Evolutionary conservation across 2,797 vertebrate species (phyloP).

Genomic region (Peromyscus melanophrys): DNA sequence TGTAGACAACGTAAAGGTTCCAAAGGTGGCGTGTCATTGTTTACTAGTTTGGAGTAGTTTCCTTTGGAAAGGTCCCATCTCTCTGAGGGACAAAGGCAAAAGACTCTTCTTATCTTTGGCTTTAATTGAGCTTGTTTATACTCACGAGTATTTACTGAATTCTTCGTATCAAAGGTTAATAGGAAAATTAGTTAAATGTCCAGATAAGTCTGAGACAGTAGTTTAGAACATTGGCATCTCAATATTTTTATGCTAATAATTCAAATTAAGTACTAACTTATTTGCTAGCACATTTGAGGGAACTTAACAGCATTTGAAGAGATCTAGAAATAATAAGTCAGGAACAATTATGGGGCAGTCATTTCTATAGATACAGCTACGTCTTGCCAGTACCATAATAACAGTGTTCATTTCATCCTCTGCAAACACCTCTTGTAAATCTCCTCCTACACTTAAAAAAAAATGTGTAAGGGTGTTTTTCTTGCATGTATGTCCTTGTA

Average conservation of each 20-base stretch:
- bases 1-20: neutral
- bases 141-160: neutral
- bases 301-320: neutral
- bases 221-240: neutral
- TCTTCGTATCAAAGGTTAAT: neutral
- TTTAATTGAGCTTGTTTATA: constrained; percentile 16
- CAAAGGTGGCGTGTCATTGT: neutral
- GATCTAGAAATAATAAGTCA: constrained; percentile 5
- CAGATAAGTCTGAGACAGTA: neutral
- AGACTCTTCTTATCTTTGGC: neutral
- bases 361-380: neutral
- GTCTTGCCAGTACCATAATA: neutral
- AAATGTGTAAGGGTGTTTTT: neutral
- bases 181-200: neutral
- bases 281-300: neutral
- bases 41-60: neutral
- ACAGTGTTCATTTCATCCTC: neutral
- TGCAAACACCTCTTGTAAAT: neutral
- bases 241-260: neutral
- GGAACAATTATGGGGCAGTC: neutral
- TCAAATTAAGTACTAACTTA: constrained; percentile 11
- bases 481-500: neutral
- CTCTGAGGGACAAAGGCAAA: neutral
- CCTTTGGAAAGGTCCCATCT: neutral
- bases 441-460: neutral